Evolutionary conservation across 2,888 invertebrate species (phyloP).

Genomic region (Drosophila anceps): DNA sequence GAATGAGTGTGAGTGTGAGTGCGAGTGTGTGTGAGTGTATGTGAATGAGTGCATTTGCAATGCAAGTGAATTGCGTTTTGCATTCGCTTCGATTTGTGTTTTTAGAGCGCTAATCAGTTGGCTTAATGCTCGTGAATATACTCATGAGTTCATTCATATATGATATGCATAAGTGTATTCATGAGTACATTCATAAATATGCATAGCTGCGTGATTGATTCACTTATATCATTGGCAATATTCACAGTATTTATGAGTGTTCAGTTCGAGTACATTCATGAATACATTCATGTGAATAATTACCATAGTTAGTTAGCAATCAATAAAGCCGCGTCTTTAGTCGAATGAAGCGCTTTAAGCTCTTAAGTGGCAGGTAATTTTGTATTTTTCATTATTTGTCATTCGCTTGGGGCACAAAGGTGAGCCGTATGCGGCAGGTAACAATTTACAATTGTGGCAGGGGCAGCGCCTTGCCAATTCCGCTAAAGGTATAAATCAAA

Average conservation of each 20-base stretch:
- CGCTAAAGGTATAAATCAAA: slow-evolving; percentile 78
- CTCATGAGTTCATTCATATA: slow-evolving; percentile 15
- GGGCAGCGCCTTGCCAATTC: slow-evolving; percentile 61
- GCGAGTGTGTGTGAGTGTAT: slow-evolving; percentile 5
- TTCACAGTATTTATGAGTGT: background rate
- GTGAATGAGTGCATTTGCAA: slow-evolving; percentile 30
- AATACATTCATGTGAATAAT: slow-evolving; percentile 12
- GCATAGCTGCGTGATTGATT: background rate
- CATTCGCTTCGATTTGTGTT: slow-evolving; percentile 22
- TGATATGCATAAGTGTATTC: background rate
- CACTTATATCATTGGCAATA: background rate
- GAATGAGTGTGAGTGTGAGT: slow-evolving; percentile 6
- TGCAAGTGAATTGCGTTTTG: slow-evolving; percentile 18
- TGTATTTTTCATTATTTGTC: slow-evolving; percentile 78
- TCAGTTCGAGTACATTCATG: slow-evolving; percentile 8
- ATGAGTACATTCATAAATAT: slow-evolving; percentile 7
- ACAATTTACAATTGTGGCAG: background rate
- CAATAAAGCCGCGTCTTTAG: background rate
- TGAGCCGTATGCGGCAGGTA: background rate
- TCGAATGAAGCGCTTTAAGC: slow-evolving; percentile 36
- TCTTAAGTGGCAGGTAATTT: slow-evolving; percentile 68
- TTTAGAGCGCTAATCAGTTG: slow-evolving; percentile 25
- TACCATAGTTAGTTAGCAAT: background rate
- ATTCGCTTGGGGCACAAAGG: slow-evolving; percentile 49
- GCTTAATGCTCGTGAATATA: slow-evolving; percentile 20